These are phyloP conservation scores for Pachypanchax playfairii DNA, from an alignment of 2,113 vertebrate genomes.

Conservation along the genomic window DNA sequence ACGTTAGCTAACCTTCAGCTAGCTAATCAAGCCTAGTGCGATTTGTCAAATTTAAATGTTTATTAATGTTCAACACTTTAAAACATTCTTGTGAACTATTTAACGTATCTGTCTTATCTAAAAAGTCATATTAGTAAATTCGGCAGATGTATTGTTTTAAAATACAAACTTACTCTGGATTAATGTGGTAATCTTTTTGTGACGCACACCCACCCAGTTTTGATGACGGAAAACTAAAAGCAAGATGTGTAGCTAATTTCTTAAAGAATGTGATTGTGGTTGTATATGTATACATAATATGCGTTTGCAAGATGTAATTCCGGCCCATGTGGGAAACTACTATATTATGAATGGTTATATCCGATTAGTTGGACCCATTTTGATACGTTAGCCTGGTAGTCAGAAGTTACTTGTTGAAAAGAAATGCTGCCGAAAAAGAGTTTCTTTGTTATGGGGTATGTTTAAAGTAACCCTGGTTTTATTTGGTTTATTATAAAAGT, in stretches of 20 bases:
- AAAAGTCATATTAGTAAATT: accelerated
- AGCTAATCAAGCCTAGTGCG: not conserved
- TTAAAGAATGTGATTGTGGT: not conserved
- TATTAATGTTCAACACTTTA: not conserved
- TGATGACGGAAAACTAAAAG: not conserved
- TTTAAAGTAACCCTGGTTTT: too few species aligned
- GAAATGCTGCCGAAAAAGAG: not conserved
- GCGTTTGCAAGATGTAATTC: not conserved
- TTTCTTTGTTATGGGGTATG: too few species aligned
- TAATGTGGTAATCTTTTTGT: not conserved
- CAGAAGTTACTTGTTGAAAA: not conserved
- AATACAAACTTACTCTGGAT: accelerated
- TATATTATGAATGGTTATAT: not conserved
- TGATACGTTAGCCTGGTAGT: not conserved
- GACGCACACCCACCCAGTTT: not conserved
- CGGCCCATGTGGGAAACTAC: too few species aligned
- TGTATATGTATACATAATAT: not conserved
- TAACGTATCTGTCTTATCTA: not conserved
- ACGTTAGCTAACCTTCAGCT: not conserved
- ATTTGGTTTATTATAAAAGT: too few species aligned
- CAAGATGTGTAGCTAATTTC: not conserved
- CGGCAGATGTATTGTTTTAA: accelerated
- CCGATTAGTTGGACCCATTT: not conserved
- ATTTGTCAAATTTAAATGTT: not conserved
- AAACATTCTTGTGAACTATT: not conserved